Evolutionary conservation across 2,113 vertebrate genomes (phyloP).

Genomic region (Prionailurus viverrinus): DNA sequence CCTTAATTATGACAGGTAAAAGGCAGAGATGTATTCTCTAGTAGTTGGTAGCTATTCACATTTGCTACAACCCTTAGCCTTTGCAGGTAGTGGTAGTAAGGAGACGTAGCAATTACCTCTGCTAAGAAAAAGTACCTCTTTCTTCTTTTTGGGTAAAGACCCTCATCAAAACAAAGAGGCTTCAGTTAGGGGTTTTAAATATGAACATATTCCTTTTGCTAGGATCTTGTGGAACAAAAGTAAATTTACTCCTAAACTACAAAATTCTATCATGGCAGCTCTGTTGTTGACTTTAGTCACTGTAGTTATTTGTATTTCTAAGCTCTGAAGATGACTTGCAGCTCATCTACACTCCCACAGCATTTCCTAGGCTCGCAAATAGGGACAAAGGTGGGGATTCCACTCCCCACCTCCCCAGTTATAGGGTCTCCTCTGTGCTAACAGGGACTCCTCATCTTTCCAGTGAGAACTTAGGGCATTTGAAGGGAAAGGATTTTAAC

Average conservation of each 20-base stretch:
- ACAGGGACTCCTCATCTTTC: neutral
- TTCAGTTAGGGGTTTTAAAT: neutral
- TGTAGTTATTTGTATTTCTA: neutral
- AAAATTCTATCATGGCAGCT: neutral
- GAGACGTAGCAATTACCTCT: neutral
- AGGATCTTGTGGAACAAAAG: neutral
- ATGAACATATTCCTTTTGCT: constrained; percentile 14
- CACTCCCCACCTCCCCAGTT: neutral
- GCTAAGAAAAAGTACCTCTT: neutral
- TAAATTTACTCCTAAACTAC: neutral
- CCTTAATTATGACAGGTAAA: neutral
- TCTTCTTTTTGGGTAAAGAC: neutral
- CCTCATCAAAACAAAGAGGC: neutral
- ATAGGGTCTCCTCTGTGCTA: neutral
- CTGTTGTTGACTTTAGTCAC: neutral
- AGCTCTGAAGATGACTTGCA: neutral
- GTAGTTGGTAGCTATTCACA: neutral
- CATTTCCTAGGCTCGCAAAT: neutral
- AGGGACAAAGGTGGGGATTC: neutral
- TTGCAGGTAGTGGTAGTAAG: neutral
- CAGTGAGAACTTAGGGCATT: neutral
- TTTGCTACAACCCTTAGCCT: neutral
- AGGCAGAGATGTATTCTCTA: neutral
- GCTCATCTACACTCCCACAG: neutral
- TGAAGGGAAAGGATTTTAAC: neutral